Evolutionary conservation across 2,113 vertebrate species (phyloP), one percentile per base, ranked within the genome.

Genomic region (Ondatra zibethicus): DNA sequence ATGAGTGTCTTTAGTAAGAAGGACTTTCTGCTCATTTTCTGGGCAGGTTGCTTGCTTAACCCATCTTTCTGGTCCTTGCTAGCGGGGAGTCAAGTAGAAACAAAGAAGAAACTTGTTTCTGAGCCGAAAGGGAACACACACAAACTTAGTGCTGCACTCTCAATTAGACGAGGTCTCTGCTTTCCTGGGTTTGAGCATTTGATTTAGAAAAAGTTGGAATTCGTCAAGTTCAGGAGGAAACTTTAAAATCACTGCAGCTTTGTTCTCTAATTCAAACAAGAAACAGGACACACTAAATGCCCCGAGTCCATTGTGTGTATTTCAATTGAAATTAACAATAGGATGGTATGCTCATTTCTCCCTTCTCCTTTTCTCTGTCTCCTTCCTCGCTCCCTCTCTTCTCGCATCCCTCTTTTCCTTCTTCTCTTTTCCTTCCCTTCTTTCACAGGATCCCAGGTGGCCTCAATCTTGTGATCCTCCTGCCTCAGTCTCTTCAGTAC

Each of bases 21-120:
- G 90, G 82, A 77, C 73, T 94, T 89, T 96, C 77, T 95, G 96
- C 52, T 91, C 66, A 45, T 7, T 94, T 95, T 96, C 94, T 97
- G 93, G 91, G 86, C 93, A 94, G 77, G 36, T 78, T 68, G 82
- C 33, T 96, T 27, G 72, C 81, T 96, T 95, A 95, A 89, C 86
- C 91, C 86, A 29, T 95, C 36, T 92, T 82, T 36, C n/a, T 61
- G 14, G 33, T 92, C 23, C 12, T 75, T 91, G 93, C 89, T 14
- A 58, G 42, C 2, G 11, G 58, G 23, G 45, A 88, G 39, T 94
- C 36, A 33, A 93, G 86, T n/a, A 82, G 82, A 89, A 96, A 89
- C 85, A 92, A 88, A 45, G 58, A 39, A 95, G 65, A 85, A 73
- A 80, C 66, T 95, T 58, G 23, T 75, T 95, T 88, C 61, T 91